Percentiles rank a stretch among this genome's conserved stretches.
Evolutionary conservation across 2,888 invertebrate species (phyloP).

Genomic region (Sepioteuthis lessoniana): DNA sequence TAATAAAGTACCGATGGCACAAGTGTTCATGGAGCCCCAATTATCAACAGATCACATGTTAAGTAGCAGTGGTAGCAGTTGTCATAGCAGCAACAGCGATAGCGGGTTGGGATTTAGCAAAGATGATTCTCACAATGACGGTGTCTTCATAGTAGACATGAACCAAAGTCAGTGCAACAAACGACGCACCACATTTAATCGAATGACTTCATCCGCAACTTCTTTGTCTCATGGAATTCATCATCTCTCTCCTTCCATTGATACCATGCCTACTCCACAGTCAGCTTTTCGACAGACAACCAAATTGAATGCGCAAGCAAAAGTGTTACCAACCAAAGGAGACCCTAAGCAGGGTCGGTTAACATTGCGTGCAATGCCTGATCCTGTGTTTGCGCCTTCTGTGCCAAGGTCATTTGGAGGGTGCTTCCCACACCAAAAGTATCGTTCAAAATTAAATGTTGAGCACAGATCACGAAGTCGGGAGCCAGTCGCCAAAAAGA

Average conservation of each 20-base stretch:
- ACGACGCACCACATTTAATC: slow-evolving; percentile 41
- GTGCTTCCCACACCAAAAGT: neutral
- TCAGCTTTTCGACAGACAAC: slow-evolving; percentile 46
- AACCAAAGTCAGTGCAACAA: slow-evolving; percentile 52
- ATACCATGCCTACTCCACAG: slow-evolving; percentile 56
- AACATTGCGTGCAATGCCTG: slow-evolving; percentile 82
- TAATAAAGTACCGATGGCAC: slow-evolving; percentile 68
- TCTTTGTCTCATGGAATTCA: neutral
- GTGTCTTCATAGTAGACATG: slow-evolving; percentile 70
- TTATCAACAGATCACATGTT: slow-evolving; percentile 53
- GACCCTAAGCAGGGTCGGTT: slow-evolving; percentile 74
- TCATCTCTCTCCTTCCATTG: slow-evolving; percentile 59
- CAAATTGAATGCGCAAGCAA: neutral
- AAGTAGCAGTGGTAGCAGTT: slow-evolving; percentile 70
- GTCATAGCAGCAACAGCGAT: slow-evolving; percentile 91
- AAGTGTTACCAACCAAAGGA: slow-evolving; percentile 21
- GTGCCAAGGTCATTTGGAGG: neutral
- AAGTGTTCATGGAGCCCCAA: slow-evolving; percentile 66
- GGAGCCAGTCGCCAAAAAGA: neutral
- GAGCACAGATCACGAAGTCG: slow-evolving; percentile 47
- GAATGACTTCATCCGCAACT: neutral
- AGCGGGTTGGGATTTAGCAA: slow-evolving; percentile 89
- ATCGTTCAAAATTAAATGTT: neutral
- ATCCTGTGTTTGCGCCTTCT: slow-evolving; percentile 72
- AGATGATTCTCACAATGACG: slow-evolving; percentile 76